phyloP scores from a whole-genome alignment of 1,140 invertebrate species.

The Monochamus saltuarius region DNA sequence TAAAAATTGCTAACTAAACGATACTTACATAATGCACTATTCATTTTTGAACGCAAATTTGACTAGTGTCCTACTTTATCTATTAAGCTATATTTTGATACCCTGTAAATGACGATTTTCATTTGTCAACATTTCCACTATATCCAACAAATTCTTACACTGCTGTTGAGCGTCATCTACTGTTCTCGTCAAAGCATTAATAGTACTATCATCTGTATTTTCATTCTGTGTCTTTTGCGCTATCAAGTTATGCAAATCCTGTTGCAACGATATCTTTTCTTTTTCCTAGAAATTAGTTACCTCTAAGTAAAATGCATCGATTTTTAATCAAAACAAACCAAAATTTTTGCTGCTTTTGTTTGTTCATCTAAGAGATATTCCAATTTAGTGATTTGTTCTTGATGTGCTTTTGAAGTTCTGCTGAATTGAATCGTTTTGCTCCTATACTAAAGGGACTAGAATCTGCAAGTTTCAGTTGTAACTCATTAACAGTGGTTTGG shows the following conservation, averaged over 20 bases:
- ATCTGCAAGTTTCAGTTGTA: constrained; percentile 36
- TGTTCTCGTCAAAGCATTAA: constrained; percentile 24
- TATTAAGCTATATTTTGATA: constrained; percentile 12
- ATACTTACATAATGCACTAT: constrained; percentile 11
- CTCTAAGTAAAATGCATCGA: constrained; percentile 7
- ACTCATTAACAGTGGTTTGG: constrained; percentile 32
- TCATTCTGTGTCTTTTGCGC: constrained; percentile 28
- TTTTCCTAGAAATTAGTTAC: constrained; percentile 31
- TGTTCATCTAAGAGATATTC: constrained; percentile 34
- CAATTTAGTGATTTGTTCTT: constrained; percentile 35
- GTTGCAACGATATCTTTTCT: constrained; percentile 32
- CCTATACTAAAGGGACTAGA: constrained; percentile 35
- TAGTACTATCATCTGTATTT: constrained; percentile 19
- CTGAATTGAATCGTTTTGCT: constrained; percentile 31
- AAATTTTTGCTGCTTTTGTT: constrained; percentile 30
- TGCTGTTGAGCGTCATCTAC: constrained; percentile 39
- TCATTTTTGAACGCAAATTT: constrained; percentile 18
- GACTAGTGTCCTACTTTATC: constrained; percentile 4
- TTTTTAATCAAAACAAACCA: constrained; percentile 20
- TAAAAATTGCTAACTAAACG: not conserved
- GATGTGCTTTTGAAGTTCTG: constrained; percentile 36
- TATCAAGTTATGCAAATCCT: constrained; percentile 34
- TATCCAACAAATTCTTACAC: constrained; percentile 38
- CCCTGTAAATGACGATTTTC: constrained; percentile 40
- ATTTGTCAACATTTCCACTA: constrained; percentile 37